A percentile compares a stretch with the other conserved stretches of the same genome.
These are phyloP conservation scores for Bryconaethiops microstoma DNA, from an alignment of 2,797 vertebrate species.

Conservation along the genomic window DNA sequence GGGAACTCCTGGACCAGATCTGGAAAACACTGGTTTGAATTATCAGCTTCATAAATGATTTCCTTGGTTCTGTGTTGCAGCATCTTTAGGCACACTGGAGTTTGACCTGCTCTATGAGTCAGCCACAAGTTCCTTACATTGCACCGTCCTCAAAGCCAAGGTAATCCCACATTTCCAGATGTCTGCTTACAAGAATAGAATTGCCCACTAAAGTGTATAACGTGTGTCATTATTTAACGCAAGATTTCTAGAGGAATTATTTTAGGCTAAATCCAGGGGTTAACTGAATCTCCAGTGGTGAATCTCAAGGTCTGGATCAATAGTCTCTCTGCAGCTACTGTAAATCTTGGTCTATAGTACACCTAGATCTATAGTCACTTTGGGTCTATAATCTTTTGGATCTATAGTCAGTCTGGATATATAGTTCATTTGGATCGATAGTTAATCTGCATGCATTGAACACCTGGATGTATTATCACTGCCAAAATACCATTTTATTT, in stretches of 20 bases:
- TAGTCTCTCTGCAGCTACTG: not conserved
- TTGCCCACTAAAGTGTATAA: not conserved
- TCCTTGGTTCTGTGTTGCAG: slow-evolving; percentile 62
- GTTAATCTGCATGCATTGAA: not conserved
- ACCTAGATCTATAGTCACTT: not conserved
- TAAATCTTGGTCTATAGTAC: not conserved
- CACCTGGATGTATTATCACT: too few relatives aligned
- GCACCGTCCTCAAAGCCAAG: slow-evolving; percentile 86
- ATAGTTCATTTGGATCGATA: not conserved
- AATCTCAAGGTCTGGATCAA: not conserved
- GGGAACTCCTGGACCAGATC: not conserved
- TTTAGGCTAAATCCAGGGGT: not conserved
- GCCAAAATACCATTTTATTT: too few relatives aligned
- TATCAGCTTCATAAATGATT: not conserved
- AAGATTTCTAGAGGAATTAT: not conserved
- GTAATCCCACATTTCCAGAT: slow-evolving; percentile 62
- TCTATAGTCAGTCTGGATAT: not conserved
- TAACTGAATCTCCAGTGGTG: not conserved
- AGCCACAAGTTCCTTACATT: slow-evolving; percentile 84
- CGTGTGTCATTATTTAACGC: not conserved
- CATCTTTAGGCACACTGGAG: slow-evolving; percentile 85
- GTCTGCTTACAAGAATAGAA: not conserved
- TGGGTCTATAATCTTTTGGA: not conserved
- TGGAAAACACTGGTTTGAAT: not conserved
- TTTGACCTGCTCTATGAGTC: slow-evolving; percentile 88